Conservation (phyloP, 2,888 invertebrate genomes). For the Hyposoter didymator region DNA sequence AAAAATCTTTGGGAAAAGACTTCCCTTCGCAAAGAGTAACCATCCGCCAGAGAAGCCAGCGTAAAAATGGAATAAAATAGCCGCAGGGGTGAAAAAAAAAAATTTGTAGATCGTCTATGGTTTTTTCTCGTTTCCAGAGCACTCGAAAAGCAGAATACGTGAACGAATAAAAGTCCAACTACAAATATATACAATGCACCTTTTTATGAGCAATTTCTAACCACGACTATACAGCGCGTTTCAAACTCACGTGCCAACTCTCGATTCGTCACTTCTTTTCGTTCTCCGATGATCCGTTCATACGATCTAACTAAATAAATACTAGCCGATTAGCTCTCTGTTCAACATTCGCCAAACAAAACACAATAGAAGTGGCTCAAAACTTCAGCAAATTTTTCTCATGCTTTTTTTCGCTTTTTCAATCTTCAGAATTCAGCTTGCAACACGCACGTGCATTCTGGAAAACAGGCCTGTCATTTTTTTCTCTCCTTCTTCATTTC, state of each 20-base stretch:
- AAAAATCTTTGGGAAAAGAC: constrained; percentile 32
- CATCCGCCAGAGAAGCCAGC: constrained; percentile 16
- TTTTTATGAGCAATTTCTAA: background rate
- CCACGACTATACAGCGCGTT: background rate
- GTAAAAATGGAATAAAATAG: constrained; percentile 9
- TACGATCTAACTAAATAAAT: background rate
- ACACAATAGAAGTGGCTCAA: too few relatives aligned
- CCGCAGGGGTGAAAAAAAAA: constrained; percentile 10
- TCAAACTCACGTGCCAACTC: background rate
- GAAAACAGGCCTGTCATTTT: background rate
- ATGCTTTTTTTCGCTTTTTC: too few relatives aligned
- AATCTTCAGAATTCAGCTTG: background rate
- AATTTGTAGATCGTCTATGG: constrained; percentile 10
- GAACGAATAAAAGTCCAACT: constrained; percentile 28
- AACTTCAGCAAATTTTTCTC: too few relatives aligned
- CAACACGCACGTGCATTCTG: background rate
- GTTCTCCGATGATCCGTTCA: background rate
- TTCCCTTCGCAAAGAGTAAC: constrained; percentile 57
- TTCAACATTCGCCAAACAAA: too few relatives aligned
- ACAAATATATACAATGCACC: background rate
- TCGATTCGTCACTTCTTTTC: background rate
- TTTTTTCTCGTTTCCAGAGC: constrained; percentile 24
- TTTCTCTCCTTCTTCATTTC: constrained; percentile 2
- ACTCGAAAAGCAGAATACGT: constrained; percentile 42
- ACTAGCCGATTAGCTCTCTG: background rate